A percentile compares a stretch with the other conserved stretches of the same genome.
Conservation (phyloP, 53 echinoderm and acorn worm genomes). For the Paelopatides confundens region DNA sequence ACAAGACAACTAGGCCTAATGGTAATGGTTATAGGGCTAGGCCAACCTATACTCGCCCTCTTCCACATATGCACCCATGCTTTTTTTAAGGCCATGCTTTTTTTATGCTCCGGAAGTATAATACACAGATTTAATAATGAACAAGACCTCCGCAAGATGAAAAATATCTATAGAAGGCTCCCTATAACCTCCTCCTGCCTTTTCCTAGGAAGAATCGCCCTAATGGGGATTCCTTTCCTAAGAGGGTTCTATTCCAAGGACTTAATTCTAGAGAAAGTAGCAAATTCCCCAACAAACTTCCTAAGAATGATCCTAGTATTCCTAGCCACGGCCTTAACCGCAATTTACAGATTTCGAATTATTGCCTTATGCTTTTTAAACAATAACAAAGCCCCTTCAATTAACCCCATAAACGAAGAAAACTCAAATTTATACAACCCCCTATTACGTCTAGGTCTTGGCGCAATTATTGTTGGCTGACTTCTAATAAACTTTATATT, state of each 20-base stretch:
- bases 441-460: slow-evolving; percentile 47
- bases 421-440: slow-evolving; percentile 40
- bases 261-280: slow-evolving; percentile 60
- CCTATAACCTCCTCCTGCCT: slow-evolving; percentile 71
- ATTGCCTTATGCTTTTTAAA: slow-evolving; percentile 55
- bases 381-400: not conserved
- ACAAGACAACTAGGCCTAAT: not conserved
- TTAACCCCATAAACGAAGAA: slow-evolving; percentile 64
- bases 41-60: not conserved
- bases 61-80: slow-evolving; percentile 60
- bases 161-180: slow-evolving; percentile 12
- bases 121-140: slow-evolving; percentile 76
- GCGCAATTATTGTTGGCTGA: slow-evolving; percentile 54
- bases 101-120: slow-evolving; percentile 68
- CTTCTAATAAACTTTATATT: no score
- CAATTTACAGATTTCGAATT: slow-evolving; percentile 70
- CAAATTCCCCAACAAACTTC: slow-evolving; percentile 26
- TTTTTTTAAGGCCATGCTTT: slow-evolving; percentile 79
- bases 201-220: slow-evolving; percentile 60
- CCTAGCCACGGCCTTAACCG: slow-evolving; percentile 59
- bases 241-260: slow-evolving; percentile 87
- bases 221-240: slow-evolving; percentile 75
- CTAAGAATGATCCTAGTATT: slow-evolving; percentile 17
- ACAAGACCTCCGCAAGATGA: slow-evolving; percentile 87
- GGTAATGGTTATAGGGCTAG: not conserved